Evolutionary conservation across 2,888 invertebrate genomes (phyloP).

Genomic region (Morpho achilles): DNA sequence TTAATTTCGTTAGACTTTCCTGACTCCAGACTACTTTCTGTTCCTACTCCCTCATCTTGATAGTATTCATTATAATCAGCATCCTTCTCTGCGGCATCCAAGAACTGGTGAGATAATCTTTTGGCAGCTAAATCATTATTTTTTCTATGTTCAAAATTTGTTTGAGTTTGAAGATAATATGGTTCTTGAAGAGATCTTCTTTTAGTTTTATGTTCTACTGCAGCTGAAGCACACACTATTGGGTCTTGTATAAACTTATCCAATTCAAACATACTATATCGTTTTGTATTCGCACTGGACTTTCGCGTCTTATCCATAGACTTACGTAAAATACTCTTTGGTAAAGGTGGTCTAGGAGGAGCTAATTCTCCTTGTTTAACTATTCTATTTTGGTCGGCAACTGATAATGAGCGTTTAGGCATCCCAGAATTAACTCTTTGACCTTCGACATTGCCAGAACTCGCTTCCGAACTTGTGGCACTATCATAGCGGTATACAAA

Average conservation of each 20-base stretch:
- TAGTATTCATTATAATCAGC: slow-evolving; percentile 75
- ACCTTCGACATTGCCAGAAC: slow-evolving; percentile 80
- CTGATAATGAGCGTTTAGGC: slow-evolving; percentile 84
- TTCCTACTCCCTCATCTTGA: slow-evolving; percentile 82
- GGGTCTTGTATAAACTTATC: slow-evolving; percentile 78
- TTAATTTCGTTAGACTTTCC: slow-evolving; percentile 76
- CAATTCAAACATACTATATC: slow-evolving; percentile 91
- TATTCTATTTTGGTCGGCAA: slow-evolving; percentile 74
- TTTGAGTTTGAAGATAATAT: slow-evolving; percentile 79
- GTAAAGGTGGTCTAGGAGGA: slow-evolving; percentile 85
- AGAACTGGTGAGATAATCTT: slow-evolving; percentile 71
- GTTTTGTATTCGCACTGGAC: slow-evolving; percentile 76
- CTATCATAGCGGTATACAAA: slow-evolving; percentile 92
- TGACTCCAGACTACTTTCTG: slow-evolving; percentile 79
- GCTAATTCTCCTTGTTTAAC: slow-evolving; percentile 73
- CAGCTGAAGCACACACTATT: slow-evolving; percentile 61
- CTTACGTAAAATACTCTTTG: slow-evolving; percentile 85
- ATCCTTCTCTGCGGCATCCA: slow-evolving; percentile 76
- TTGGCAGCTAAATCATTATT: slow-evolving; percentile 76
- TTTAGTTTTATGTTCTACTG: slow-evolving; percentile 78
- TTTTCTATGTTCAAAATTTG: slow-evolving; percentile 66
- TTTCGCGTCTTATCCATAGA: slow-evolving; percentile 77
- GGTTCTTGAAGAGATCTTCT: slow-evolving; percentile 88
- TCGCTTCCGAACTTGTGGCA: slow-evolving; percentile 85
- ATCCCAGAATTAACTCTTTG: slow-evolving; percentile 74